Percentiles rank a stretch among this genome's conserved stretches.
Conservation (phyloP, 2,113 vertebrate species). For the Grammomys dolichurus region DNA sequence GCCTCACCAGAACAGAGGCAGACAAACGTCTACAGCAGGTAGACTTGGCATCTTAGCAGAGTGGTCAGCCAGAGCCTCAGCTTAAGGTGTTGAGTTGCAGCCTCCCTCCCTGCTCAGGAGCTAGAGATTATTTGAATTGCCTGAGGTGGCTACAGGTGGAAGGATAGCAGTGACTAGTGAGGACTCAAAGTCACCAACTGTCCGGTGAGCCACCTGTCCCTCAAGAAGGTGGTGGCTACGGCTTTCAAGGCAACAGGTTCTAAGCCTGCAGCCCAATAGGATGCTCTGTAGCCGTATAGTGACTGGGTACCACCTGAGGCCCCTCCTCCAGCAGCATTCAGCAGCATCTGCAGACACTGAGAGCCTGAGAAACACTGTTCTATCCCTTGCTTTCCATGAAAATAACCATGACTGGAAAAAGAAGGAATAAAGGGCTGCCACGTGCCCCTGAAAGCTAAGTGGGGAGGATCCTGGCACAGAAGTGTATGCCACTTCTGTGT, state of each 20-base stretch:
- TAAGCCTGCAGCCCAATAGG: background rate
- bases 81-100: background rate
- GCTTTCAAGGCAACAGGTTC: background rate
- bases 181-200: background rate
- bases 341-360: background rate
- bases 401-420: background rate
- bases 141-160: background rate
- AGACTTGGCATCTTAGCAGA: background rate
- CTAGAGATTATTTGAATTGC: background rate
- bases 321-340: background rate
- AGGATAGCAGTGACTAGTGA: background rate
- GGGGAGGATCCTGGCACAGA: background rate
- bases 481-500: background rate
- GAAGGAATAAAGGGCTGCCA: background rate
- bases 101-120: background rate
- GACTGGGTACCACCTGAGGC: background rate
- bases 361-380: background rate
- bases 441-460: background rate
- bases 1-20: background rate
- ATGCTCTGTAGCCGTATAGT: background rate
- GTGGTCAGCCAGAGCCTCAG: background rate
- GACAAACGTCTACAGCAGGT: background rate
- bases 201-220: background rate
- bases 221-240: background rate
- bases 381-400: background rate